Evolutionary conservation across 2,888 invertebrate species (phyloP).

Genomic region (Hemicrepidius hirtus): DNA sequence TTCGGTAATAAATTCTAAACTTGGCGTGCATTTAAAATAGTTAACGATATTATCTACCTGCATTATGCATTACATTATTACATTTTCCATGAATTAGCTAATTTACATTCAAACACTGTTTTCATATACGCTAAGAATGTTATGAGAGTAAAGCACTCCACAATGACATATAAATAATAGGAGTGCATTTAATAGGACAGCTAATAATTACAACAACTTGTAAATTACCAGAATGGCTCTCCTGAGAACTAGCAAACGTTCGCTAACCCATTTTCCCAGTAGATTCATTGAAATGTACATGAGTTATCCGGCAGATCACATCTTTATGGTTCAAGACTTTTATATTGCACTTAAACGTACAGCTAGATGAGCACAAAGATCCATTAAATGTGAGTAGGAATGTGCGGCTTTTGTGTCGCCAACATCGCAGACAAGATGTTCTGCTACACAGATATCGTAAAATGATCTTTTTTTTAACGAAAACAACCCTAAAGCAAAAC

Average conservation of each 20-base stretch:
- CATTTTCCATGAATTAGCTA: not conserved
- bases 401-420: constrained; percentile 32
- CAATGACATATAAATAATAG: constrained; percentile 31
- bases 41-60: no score
- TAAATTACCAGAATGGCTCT: constrained; percentile 40
- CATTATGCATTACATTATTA: no score
- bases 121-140: not conserved
- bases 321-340: constrained; percentile 35
- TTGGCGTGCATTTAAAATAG: no score
- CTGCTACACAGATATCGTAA: constrained; percentile 18
- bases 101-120: constrained; percentile 15
- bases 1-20: no score
- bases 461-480: constrained; percentile 19
- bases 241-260: constrained; percentile 21
- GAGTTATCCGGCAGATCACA: constrained; percentile 34
- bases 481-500: constrained; percentile 21
- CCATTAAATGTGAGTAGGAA: constrained; percentile 31
- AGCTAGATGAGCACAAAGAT: constrained; percentile 35
- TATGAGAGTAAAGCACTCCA: constrained; percentile 24
- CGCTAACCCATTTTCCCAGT: constrained; percentile 32
- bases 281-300: constrained; percentile 38
- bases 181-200: constrained; percentile 37
- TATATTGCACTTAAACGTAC: constrained; percentile 36
- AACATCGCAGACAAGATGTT: constrained; percentile 27
- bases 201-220: constrained; percentile 35